Evolutionary conservation across 2,113 vertebrate species (phyloP).

Genomic region (Neomonachus schauinslandi): DNA sequence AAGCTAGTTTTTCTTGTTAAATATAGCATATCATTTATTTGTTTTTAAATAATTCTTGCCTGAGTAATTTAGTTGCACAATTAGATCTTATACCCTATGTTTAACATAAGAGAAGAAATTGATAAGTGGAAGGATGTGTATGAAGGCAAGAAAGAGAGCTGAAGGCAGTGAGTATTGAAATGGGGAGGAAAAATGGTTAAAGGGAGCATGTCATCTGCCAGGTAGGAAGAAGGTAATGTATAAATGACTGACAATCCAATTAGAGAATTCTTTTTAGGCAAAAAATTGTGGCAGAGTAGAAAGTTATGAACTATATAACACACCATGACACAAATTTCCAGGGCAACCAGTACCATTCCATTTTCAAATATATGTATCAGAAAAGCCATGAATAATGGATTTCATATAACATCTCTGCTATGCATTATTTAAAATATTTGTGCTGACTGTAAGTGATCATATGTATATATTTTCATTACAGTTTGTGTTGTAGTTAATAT

Average conservation of each 20-base stretch:
- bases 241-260: slow-evolving; percentile 54
- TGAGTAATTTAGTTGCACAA: background rate
- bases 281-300: slow-evolving; percentile 59
- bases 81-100: background rate
- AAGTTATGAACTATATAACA: slow-evolving; percentile 69
- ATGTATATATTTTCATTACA: slow-evolving; percentile 62
- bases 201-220: background rate
- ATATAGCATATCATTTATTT: background rate
- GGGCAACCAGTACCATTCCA: slow-evolving; percentile 60
- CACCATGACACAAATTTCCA: slow-evolving; percentile 64
- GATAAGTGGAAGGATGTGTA: background rate
- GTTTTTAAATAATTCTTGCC: background rate
- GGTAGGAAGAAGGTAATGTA: slow-evolving; percentile 36
- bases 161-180: slow-evolving; percentile 1
- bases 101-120: slow-evolving; percentile 44
- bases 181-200: background rate
- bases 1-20: background rate
- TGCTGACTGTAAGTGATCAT: slow-evolving; percentile 75
- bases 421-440: slow-evolving; percentile 83
- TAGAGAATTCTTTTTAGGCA: slow-evolving; percentile 68
- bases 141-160: background rate
- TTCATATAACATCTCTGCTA: slow-evolving; percentile 76
- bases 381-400: slow-evolving; percentile 82
- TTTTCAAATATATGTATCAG: slow-evolving; percentile 77
- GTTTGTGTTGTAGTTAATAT: slow-evolving; percentile 70